Conservation (phyloP, 1,140 invertebrate species). For the Achroia grisella region DNA sequence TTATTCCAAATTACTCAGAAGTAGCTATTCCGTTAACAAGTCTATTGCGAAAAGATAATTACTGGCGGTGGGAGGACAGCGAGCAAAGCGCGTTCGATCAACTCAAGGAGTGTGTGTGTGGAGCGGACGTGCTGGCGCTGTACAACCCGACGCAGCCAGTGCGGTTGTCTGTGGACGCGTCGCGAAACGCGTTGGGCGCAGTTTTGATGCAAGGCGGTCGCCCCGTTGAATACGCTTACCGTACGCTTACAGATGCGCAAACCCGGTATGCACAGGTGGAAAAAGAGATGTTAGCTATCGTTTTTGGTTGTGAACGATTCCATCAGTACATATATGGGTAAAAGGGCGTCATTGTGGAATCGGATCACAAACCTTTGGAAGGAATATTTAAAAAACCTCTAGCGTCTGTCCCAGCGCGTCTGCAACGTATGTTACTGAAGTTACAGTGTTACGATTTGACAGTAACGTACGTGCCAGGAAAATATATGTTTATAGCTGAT, state of each 20-base stretch:
- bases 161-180: conserved; percentile 15
- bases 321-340: conserved; percentile 17
- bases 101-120: conserved; percentile 34
- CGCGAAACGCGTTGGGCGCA: conserved; percentile 1
- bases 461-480: conserved; percentile 13
- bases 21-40: conserved; percentile 17
- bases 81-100: conserved; percentile 33
- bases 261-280: conserved; percentile 40
- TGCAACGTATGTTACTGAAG: conserved; percentile 23
- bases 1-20: conserved; percentile 54
- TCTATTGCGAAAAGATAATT: conserved; percentile 37
- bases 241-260: conserved; percentile 36
- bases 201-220: neutral
- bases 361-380: conserved; percentile 63
- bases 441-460: conserved; percentile 7
- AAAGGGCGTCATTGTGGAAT: conserved; percentile 34
- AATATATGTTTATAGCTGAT: conserved; percentile 51
- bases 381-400: conserved; percentile 55
- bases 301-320: conserved; percentile 32
- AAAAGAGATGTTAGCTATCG: conserved; percentile 44
- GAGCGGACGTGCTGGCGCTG: conserved; percentile 26
- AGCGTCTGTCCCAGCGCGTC: conserved; percentile 30
- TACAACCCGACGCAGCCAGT: conserved; percentile 20
- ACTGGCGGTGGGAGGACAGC: conserved; percentile 39
- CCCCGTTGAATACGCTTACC: conserved; percentile 22